Evolutionary conservation across 2,113 vertebrate genomes (phyloP), one percentile per base, ranked within the genome.

Genomic region (Calypte anna): DNA sequence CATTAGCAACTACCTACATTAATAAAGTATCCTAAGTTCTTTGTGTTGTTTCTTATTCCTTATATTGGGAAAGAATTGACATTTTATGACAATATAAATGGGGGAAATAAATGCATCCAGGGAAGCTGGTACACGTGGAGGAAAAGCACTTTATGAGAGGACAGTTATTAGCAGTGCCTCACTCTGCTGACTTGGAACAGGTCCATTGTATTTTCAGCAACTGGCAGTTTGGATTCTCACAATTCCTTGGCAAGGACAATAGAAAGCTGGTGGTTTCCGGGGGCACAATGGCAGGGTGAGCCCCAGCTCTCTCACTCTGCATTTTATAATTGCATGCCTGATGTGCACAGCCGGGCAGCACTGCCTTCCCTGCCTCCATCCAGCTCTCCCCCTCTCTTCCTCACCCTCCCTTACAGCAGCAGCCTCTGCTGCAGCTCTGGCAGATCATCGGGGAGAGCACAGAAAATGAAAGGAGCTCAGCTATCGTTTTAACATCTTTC

Each of bases 121-220:
- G 55, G 54, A 79, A 73, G 48, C 4, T 51, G 59, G 9, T 69
- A n/a, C 7, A 2, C 8, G 22, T 3, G 10, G 78, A 89, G 82
- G 78, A 85, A 74, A 87, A 91, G 46, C 15, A 1, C 51, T 85
- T 73, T 48, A 40, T 72, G 82, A 90, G 78, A 82, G 75, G 43
- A 76, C 40, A 85, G 80, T 91, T 69, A 70, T 68, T 66, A 87
- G 86, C 85, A 76, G 70, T 62, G 59, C 54, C 95, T 57, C 61
- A 25, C 83, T 90, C 83, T 82, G 81, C 70, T 91, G 67, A 15
- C 85, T 94, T 97, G 94, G 94, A 93, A 44, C 55, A 62, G 51
- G 44, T 87, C 93, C 87, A 85, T 85, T 95, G 91, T 95, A 61
- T 92, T 96, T 95, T 87, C 91, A 96, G 84, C 87, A 94, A 27